Conservation (phyloP, 2,888 invertebrate genomes). For the Podotricha telesiphe region DNA sequence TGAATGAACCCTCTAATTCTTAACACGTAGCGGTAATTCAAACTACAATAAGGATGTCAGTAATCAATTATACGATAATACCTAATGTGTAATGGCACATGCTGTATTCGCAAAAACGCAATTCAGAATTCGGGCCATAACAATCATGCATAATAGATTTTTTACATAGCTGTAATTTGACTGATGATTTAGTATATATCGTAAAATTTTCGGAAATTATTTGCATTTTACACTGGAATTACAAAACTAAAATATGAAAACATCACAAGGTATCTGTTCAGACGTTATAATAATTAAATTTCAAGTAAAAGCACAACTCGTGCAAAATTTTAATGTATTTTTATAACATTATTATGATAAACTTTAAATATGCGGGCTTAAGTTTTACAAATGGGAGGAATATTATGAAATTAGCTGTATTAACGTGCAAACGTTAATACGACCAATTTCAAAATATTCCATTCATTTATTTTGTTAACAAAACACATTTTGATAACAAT, state of each 20-base stretch:
- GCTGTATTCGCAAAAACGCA: conserved; percentile 2
- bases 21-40: no score
- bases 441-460: no score
- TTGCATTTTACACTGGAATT: not conserved
- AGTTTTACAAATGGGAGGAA: conserved; percentile 8
- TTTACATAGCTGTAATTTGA: not conserved
- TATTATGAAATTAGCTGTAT: conserved; percentile 9
- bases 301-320: not conserved
- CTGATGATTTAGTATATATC: not conserved
- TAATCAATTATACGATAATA: conserved; percentile 16
- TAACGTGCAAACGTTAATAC: no score
- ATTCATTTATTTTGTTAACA: no score
- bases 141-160: not conserved
- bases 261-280: not conserved
- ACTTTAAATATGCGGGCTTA: conserved; percentile 5
- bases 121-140: not conserved
- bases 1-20: no score
- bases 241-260: not conserved
- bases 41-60: not conserved
- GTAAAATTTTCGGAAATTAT: not conserved
- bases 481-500: conserved; percentile 25
- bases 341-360: conserved; percentile 12
- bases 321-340: not conserved
- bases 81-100: not conserved
- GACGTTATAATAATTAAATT: not conserved